phyloP scores from a whole-genome alignment of 1,140 invertebrate genomes.

The Solenopsis fugax region DNA sequence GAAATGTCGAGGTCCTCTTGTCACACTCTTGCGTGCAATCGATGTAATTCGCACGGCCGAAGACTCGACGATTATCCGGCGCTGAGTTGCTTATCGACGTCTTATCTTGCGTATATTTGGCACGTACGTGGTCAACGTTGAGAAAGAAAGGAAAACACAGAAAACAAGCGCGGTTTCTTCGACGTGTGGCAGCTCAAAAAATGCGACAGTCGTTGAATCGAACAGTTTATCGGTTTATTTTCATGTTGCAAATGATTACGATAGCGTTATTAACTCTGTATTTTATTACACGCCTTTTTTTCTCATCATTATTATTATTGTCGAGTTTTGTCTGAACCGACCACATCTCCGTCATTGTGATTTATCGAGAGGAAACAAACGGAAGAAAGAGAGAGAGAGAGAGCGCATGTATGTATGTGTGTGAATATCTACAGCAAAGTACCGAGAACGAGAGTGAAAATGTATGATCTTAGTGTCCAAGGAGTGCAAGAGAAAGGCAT shows the following conservation, averaged over 20 bases:
- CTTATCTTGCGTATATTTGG: constrained; percentile 45
- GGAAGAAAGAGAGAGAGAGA: constrained; percentile 51
- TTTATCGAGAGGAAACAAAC: constrained; percentile 74
- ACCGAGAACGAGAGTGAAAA: constrained; percentile 53
- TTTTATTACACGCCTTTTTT: constrained; percentile 46
- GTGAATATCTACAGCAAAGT: constrained; percentile 32
- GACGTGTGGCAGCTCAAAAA: constrained; percentile 37
- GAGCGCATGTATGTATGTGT: constrained; percentile 3
- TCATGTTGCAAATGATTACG: background rate
- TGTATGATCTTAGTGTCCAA: constrained; percentile 54
- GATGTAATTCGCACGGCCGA: constrained; percentile 12
- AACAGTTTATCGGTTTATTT: constrained; percentile 18
- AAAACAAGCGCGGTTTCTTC: constrained; percentile 11
- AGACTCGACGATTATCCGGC: constrained; percentile 4
- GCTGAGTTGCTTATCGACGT: constrained; percentile 16
- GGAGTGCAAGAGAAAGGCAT: constrained; percentile 61
- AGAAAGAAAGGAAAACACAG: constrained; percentile 3
- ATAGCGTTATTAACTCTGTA: constrained; percentile 35
- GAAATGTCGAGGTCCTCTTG: constrained; percentile 5
- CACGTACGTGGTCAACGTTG: constrained; percentile 20
- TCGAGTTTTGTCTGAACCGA: constrained; percentile 66
- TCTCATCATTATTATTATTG: constrained; percentile 4
- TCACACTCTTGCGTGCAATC: constrained; percentile 20
- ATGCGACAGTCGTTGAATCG: constrained; percentile 30
- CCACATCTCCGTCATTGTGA: constrained; percentile 77